A percentile compares a stretch with the other conserved stretches of the same genome.
phyloP scores from a whole-genome alignment of 2,113 vertebrate genomes.

The Ptilorrhoa leucosticta region DNA sequence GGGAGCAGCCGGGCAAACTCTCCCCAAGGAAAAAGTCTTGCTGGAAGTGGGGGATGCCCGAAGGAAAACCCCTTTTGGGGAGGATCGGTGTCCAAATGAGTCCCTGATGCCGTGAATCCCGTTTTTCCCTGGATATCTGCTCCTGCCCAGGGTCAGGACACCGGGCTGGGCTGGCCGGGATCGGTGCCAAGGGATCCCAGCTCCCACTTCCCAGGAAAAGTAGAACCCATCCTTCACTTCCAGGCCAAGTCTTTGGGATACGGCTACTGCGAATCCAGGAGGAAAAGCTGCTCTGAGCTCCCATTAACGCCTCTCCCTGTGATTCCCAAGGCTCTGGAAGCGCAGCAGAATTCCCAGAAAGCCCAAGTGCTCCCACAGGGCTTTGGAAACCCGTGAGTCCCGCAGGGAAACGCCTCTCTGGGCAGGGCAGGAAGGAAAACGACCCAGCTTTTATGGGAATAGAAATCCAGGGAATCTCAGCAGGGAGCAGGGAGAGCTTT shows the following conservation, averaged over 20 bases:
- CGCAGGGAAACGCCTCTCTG: neutral
- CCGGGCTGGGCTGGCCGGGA: neutral
- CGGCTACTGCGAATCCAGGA: fast-evolving
- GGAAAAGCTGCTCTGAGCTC: neutral
- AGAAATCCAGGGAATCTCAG: neutral
- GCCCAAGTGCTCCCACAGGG: neutral
- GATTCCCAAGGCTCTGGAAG: neutral
- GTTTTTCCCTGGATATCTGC: neutral
- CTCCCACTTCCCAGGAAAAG: fast-evolving
- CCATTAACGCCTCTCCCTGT: neutral
- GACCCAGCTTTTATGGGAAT: too few relatives aligned
- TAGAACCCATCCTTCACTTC: neutral
- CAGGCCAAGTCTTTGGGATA: neutral
- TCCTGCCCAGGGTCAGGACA: neutral
- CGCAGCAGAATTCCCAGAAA: neutral
- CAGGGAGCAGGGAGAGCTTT: neutral
- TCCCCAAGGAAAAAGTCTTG: neutral
- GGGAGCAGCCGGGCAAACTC: neutral
- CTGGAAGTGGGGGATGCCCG: neutral
- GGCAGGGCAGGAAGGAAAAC: neutral
- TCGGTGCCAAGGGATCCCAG: neutral
- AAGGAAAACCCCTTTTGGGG: neutral
- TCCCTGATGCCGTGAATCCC: fast-evolving
- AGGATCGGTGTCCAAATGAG: fast-evolving
- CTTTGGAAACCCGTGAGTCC: fast-evolving